These are phyloP conservation scores for Myanophis thanlyinensis DNA, from an alignment of 2,113 vertebrate genomes.

Conservation along the genomic window DNA sequence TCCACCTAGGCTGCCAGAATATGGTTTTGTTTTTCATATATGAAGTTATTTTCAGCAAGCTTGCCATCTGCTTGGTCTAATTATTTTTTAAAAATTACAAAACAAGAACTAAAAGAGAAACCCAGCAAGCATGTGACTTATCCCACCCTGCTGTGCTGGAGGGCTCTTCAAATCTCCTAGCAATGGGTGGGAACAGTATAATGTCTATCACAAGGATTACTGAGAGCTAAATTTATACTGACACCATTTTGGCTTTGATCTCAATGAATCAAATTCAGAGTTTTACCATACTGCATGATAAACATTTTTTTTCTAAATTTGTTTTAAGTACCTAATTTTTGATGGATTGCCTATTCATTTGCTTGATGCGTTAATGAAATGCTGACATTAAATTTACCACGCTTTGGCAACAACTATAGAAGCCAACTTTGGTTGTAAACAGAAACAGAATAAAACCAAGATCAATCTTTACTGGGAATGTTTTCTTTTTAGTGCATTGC, in stretches of 20 bases:
- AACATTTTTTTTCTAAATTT: conserved; percentile 37
- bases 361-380: conserved; percentile 38
- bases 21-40: background rate
- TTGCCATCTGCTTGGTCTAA: background rate
- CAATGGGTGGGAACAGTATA: background rate
- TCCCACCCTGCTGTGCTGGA: too few species aligned
- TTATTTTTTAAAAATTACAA: background rate
- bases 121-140: background rate
- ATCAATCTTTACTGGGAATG: background rate
- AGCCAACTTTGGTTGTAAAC: background rate
- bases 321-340: conserved; percentile 40
- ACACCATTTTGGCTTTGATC: background rate
- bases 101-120: background rate
- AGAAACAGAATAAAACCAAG: background rate
- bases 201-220: background rate
- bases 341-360: conserved; percentile 27
- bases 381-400: conserved; percentile 32
- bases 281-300: background rate
- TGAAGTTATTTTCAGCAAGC: background rate
- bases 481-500: background rate
- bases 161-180: background rate
- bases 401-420: background rate
- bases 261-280: background rate
- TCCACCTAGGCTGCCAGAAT: background rate
- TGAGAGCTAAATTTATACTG: conserved; percentile 6